phyloP scores from a whole-genome alignment of 2,113 vertebrate species.

The Cynopterus brachyotis region DNA sequence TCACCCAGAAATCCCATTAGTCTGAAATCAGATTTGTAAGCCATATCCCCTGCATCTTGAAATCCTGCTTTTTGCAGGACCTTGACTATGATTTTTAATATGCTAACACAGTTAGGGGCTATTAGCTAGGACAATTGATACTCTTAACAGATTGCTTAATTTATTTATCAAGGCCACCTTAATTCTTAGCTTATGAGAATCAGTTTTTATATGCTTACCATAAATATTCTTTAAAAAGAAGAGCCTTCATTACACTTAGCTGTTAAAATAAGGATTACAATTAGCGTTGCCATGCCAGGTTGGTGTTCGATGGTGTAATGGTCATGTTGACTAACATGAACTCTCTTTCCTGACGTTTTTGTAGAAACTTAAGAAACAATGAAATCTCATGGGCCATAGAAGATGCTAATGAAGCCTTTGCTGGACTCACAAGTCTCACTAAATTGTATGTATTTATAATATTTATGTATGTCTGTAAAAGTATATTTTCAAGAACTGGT shows the following conservation, averaged over 20 bases:
- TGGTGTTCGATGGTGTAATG: background rate
- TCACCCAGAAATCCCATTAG: constrained; percentile 76
- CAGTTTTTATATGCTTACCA: constrained; percentile 3
- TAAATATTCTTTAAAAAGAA: constrained; percentile 24
- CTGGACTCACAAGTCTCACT: constrained; percentile 86
- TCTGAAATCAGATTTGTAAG: constrained; percentile 76
- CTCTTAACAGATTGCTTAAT: constrained; percentile 66
- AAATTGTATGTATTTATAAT: constrained; percentile 84
- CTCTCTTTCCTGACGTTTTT: constrained; percentile 56
- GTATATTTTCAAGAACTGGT: background rate
- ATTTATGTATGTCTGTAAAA: background rate
- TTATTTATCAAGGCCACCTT: constrained; percentile 69
- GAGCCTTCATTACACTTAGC: background rate
- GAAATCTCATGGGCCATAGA: constrained; percentile 92
- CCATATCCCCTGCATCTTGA: constrained; percentile 60
- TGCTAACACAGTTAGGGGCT: constrained; percentile 68
- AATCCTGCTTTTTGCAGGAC: constrained; percentile 55
- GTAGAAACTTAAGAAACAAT: constrained; percentile 89
- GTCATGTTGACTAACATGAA: background rate
- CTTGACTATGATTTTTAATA: constrained; percentile 75
- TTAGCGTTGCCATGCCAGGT: background rate
- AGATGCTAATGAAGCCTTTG: constrained; percentile 88
- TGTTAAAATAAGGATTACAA: background rate
- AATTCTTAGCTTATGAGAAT: constrained; percentile 57
- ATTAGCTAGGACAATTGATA: constrained; percentile 67